Base-by-base conservation (phyloP, 1,140 invertebrate species). In the Micrasema longulum region DNA sequence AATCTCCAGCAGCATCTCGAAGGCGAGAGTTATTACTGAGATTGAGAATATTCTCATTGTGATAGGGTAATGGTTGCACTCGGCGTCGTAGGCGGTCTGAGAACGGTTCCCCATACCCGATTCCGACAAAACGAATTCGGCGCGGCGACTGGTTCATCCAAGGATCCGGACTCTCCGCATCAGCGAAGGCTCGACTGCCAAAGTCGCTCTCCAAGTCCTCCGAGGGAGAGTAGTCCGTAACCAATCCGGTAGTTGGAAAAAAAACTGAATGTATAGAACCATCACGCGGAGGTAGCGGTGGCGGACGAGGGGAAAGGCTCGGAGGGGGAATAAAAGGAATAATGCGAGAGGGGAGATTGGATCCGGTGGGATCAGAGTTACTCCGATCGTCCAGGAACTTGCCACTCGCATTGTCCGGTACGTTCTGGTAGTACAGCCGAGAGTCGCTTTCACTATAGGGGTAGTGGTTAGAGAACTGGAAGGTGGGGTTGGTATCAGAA, bases 21-120 rank as follows among this genome's bases (percentile, higher is more conserved):
- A 72, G 52, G 11, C 70, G 55, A 3, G 69, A 75, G 53, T 75
- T 69, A 31, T 67, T 75, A 26, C 74, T 75, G 9, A 75, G 63
- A 55, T 75, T 75, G 4, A 75, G 31, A 55, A 75, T 72, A 35
- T 72, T 69, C 43, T 72, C 70, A 66, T 75, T 73, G 23, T 73
- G 71, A 69, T 71, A 74, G 6, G 69, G 69, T 36, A 74, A 36
- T 6, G 65, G 66, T 10, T 60, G 69, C 11, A 75, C 43, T 10
- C 52, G 45, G 14, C 47, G 65, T 47, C 73, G 45, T 14, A 20
- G 52, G 26, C 68, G 16, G 3, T 26, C 63, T 2, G 62, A 62
- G 22, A 71, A 71, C 0, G 69, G 62, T 16, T 65, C 55, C 7
- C 26, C 26, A 9, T 62, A 63, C 18, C 62, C 68, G 16, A 22